These are phyloP conservation scores for Stichopus horrens DNA, from an alignment of 53 echinoderm and acorn worm genomes.

Conservation along the genomic window DNA sequence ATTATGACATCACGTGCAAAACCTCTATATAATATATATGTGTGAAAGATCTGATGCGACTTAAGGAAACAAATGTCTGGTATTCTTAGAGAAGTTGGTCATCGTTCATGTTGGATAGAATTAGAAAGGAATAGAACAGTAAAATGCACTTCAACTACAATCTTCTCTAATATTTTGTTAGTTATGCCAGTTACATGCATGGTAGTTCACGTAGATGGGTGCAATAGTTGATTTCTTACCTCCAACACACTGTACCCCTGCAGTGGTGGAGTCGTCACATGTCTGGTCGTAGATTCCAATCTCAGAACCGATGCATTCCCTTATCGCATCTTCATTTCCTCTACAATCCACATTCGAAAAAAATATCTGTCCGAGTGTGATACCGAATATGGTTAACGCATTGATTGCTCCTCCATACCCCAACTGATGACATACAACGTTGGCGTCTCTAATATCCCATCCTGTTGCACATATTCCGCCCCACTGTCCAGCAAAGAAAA, in stretches of 20 bases:
- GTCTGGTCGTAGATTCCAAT: background rate
- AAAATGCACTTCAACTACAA: too few relatives aligned
- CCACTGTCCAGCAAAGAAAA: conserved; percentile 18
- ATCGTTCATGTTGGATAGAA: too few relatives aligned
- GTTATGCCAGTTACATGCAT: too few relatives aligned
- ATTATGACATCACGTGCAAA: too few relatives aligned
- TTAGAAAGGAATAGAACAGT: too few relatives aligned
- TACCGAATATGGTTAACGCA: background rate
- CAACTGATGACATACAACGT: conserved; percentile 8
- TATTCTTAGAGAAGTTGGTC: too few relatives aligned
- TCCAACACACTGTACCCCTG: background rate
- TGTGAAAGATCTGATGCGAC: too few relatives aligned
- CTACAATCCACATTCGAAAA: background rate
- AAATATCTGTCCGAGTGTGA: background rate
- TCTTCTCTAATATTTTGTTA: too few relatives aligned
- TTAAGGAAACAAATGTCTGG: too few relatives aligned
- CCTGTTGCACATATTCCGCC: background rate
- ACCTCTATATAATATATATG: too few relatives aligned
- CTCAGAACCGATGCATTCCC: background rate
- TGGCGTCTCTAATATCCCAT: conserved; percentile 23
- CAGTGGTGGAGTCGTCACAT: background rate
- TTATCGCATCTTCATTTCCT: background rate
- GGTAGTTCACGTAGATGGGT: too few relatives aligned
- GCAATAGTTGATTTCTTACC: background rate
- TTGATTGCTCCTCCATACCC: background rate